phyloP scores from a whole-genome alignment of 2,888 invertebrate species.

The Eupeodes luniger region DNA sequence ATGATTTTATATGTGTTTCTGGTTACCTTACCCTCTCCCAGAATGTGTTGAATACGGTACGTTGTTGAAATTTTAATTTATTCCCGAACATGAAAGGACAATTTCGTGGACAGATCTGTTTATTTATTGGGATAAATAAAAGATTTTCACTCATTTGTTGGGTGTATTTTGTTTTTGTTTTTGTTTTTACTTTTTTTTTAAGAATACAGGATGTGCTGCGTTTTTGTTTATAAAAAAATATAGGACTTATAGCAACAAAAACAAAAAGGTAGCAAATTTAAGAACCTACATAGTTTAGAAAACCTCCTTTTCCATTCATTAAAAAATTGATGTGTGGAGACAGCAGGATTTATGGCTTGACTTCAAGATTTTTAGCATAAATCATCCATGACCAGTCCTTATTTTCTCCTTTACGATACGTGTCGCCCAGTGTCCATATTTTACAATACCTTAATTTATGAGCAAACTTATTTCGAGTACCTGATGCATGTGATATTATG shows the following conservation, averaged over 20 bases:
- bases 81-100: conserved; percentile 63
- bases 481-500: neutral
- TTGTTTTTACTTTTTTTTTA: conserved; percentile 11
- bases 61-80: conserved; percentile 57
- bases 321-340: no score
- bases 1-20: conserved; percentile 34
- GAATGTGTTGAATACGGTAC: neutral
- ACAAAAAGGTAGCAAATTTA: no score
- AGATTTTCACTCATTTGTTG: conserved; percentile 51
- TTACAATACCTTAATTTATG: no score
- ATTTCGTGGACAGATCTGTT: conserved; percentile 74
- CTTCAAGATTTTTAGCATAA: no score
- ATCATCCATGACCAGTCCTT: neutral
- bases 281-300: no score
- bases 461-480: neutral
- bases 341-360: no score
- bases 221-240: neutral
- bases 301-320: no score
- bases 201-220: neutral
- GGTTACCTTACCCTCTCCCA: conserved; percentile 25
- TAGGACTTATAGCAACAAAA: no score
- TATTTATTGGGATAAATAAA: conserved; percentile 69
- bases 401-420: neutral
- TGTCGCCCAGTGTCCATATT: neutral
- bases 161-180: conserved; percentile 2